Evolutionary conservation across 2,113 vertebrate genomes (phyloP).

Genomic region (Anhinga rufa): DNA sequence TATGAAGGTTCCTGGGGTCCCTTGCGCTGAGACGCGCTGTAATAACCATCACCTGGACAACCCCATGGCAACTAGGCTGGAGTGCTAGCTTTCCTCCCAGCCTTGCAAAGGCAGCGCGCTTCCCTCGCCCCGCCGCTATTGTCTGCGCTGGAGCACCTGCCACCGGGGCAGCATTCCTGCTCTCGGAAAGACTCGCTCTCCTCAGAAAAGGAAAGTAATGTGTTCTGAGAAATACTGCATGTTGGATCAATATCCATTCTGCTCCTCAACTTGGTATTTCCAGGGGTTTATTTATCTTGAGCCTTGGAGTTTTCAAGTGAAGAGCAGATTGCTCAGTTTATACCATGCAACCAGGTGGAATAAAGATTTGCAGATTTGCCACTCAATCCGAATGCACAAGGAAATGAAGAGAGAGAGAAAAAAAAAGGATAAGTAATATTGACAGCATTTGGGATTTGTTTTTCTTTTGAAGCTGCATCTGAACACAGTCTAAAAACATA

Average conservation of each 20-base stretch:
- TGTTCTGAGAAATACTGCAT: not conserved
- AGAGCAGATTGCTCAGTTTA: constrained; percentile 5
- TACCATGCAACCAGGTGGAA: not conserved
- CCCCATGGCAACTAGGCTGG: not conserved
- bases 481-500: not conserved
- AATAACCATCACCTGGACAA: not conserved
- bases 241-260: not conserved
- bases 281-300: constrained; percentile 1
- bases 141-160: not conserved
- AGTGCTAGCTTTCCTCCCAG: not conserved
- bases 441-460: not conserved
- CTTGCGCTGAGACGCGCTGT: not conserved
- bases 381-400: not conserved
- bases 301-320: not conserved
- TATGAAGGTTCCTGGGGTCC: not conserved
- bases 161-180: not conserved
- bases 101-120: not conserved
- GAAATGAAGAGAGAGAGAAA: not conserved
- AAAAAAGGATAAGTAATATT: not conserved
- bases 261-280: not conserved
- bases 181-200: not conserved
- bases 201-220: not conserved
- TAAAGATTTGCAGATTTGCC: constrained; percentile 19
- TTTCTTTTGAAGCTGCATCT: constrained; percentile 39
- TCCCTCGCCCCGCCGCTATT: not conserved